Base-by-base conservation (phyloP, 2,113 vertebrate species). In the Passer montanus region DNA sequence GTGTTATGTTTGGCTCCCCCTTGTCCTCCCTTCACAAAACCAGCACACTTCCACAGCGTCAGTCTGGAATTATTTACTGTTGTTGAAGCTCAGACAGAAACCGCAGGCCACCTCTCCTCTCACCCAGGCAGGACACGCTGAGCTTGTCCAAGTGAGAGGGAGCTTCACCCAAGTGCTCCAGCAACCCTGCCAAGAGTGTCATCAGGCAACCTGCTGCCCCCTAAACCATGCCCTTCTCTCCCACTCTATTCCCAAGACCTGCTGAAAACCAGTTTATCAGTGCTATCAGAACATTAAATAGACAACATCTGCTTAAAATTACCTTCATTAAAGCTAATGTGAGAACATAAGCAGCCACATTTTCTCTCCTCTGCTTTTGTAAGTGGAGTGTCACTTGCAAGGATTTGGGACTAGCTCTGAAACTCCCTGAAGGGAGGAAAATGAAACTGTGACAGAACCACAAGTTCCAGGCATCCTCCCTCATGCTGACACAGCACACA, bases 1-100 rank as follows among this genome's bases (percentile, higher is more conserved):
- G 27, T 96, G 80, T 94, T 97, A 17, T 95, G 76, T 50, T 97
- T 96, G 96, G 95, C 93, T 95, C 31, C 11, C 1, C 13, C n/a
- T 15, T 53, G 76, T 77, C 52, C 47, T 92, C 88, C 37, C 46
- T 78, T 64, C 46, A 74, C 79, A 82, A 73, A 87, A 91, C 0
- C 91, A 95, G 89, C 91, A 94, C 0, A 2, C 84, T 97, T 87
- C 90, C 80, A 94, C 76, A 95, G 63, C 0, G 0, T 78, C 90
- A 89, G 17, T 89, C 90, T 92, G 93, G 90, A 92, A 84, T 78
- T 92, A 94, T 64, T 97, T 90, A 92, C 80, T 92, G 62, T 17
- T 92, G 89, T 18, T 87, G 80, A 92, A 91, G 77, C 86, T 72
- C 58, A 82, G 77, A 79, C 49, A 91, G 80, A 93, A 96, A 96